Conservation (phyloP, 2,797 vertebrate genomes). For the Nyctibius grandis region DNA sequence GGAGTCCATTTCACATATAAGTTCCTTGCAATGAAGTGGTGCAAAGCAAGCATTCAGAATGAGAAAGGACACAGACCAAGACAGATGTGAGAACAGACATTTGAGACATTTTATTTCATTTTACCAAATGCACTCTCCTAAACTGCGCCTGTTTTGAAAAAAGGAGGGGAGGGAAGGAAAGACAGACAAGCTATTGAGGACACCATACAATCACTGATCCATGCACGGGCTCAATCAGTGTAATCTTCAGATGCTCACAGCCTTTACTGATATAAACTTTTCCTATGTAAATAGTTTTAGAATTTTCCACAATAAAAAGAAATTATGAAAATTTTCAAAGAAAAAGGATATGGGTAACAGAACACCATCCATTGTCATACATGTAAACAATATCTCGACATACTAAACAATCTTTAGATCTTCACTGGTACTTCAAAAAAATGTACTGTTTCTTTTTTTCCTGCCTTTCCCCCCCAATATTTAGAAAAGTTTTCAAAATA, state of each 20-base stretch:
- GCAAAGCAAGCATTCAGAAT: conserved; percentile 79
- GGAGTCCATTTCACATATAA: conserved; percentile 80
- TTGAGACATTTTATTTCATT: conserved; percentile 69
- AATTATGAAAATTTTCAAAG: conserved; percentile 63
- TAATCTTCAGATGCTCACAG: conserved; percentile 72
- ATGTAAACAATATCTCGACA: conserved; percentile 46
- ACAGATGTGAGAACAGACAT: conserved; percentile 74
- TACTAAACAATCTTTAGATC: background rate
- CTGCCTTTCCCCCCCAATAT: background rate
- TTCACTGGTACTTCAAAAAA: background rate
- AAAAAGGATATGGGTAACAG: conserved; percentile 54
- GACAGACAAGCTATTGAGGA: conserved; percentile 73
- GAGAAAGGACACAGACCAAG: conserved; percentile 73
- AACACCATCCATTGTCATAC: conserved; percentile 69
- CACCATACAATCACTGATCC: conserved; percentile 75
- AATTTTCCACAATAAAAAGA: conserved; percentile 60
- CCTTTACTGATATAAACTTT: conserved; percentile 71
- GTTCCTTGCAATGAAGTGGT: conserved; percentile 77
- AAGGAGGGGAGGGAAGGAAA: conserved; percentile 69
- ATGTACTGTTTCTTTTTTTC: background rate
- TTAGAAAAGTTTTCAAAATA: conserved; percentile 32
- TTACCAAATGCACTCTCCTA: conserved; percentile 77
- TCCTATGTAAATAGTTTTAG: conserved; percentile 48
- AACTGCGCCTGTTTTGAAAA: conserved; percentile 80
- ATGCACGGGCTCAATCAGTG: conserved; percentile 79